Conservation (phyloP, 2,113 vertebrate species). For the Phalacrocorax brasilianus region DNA sequence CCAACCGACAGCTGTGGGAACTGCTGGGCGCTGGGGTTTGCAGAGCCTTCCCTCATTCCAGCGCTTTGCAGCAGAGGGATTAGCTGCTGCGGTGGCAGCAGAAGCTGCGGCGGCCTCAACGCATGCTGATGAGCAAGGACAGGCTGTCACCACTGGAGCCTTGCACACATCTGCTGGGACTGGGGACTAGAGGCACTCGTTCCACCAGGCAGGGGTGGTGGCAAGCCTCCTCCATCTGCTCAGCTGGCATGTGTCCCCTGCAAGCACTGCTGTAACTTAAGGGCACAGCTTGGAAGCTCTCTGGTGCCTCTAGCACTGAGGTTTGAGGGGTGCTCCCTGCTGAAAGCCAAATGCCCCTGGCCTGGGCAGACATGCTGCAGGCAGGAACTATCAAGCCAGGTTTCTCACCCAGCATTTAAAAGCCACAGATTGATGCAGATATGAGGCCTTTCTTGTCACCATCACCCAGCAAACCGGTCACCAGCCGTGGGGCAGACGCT, state of each 20-base stretch:
- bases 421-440: neutral
- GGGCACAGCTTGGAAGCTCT: neutral
- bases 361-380: neutral
- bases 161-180: neutral
- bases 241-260: neutral
- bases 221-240: neutral
- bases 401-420: neutral
- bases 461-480: neutral
- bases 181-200: neutral
- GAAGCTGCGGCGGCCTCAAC: neutral
- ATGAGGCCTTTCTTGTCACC: neutral
- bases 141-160: neutral
- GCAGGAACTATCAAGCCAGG: neutral
- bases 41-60: neutral
- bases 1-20: neutral
- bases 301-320: neutral
- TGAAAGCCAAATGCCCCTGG: neutral
- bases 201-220: neutral
- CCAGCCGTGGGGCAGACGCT: accelerated
- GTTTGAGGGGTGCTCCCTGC: neutral
- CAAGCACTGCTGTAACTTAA: neutral
- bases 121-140: constrained; percentile 25
- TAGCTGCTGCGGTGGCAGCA: neutral
- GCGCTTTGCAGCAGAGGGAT: neutral
- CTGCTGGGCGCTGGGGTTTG: neutral